These are phyloP conservation scores for Rhyacophila brunnea DNA, from an alignment of 1,140 invertebrate genomes.

Conservation along the genomic window DNA sequence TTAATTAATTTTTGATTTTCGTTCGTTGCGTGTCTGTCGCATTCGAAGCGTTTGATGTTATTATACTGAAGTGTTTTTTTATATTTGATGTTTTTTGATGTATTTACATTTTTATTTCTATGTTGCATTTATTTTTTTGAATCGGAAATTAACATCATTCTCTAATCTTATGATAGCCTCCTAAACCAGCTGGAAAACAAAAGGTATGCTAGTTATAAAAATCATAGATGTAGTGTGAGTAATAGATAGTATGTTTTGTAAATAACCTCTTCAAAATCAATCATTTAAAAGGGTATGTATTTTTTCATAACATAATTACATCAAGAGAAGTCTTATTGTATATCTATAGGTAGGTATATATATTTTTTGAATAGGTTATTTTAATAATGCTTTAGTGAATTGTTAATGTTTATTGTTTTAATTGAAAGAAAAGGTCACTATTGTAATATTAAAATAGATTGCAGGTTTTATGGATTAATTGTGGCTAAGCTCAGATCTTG, in stretches of 20 bases:
- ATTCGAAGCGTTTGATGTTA: no score
- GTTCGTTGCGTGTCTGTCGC: no score
- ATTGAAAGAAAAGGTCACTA: no score
- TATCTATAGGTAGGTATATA: no score
- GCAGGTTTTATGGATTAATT: no score
- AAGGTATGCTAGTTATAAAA: slow-evolving; percentile 27
- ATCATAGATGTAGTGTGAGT: neutral
- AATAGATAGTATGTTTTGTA: neutral
- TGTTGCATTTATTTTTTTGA: slow-evolving; percentile 25
- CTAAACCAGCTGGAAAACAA: slow-evolving; percentile 30
- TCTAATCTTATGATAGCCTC: slow-evolving; percentile 32
- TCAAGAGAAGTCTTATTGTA: no score
- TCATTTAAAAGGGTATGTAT: no score
- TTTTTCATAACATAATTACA: no score
- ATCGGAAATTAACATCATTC: slow-evolving; percentile 18
- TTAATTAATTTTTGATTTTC: no score
- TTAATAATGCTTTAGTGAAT: neutral
- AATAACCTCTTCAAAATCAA: neutral
- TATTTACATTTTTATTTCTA: slow-evolving; percentile 21
- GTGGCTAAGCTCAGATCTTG: no score
- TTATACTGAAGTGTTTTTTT: neutral
- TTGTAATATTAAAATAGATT: no score
- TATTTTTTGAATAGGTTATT: neutral
- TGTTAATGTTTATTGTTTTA: no score
- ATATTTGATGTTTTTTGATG: neutral